A percentile compares a stretch with the other conserved stretches of the same genome.
phyloP scores from a whole-genome alignment of 2,888 invertebrate genomes.

The Synanthedon formicaeformis region DNA sequence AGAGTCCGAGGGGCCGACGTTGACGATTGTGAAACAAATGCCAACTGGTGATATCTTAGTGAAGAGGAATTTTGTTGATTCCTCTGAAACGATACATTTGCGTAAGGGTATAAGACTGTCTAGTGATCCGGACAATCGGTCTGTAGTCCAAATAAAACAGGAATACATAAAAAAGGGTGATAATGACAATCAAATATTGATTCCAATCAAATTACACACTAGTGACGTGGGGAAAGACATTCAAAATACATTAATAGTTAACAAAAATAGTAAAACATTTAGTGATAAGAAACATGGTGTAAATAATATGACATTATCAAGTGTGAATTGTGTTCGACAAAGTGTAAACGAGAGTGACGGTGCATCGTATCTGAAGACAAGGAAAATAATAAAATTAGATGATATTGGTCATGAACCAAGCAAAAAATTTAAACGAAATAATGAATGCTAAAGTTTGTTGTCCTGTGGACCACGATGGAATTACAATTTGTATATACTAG shows the following conservation, averaged over 20 bases:
- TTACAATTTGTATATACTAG: conserved; percentile 63
- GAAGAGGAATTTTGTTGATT: conserved; percentile 49
- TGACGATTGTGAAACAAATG: conserved; percentile 57
- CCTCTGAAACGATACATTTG: conserved; percentile 49
- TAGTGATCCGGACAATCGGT: conserved; percentile 56
- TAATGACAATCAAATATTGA: conserved; percentile 57
- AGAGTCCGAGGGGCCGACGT: conserved; percentile 42
- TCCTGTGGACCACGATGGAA: conserved; percentile 23
- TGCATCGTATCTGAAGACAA: conserved; percentile 51
- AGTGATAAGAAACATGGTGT: conserved; percentile 66
- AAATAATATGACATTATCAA: conserved; percentile 63
- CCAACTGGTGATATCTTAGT: conserved; percentile 54
- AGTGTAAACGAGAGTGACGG: conserved; percentile 55
- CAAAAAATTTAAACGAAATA: conserved; percentile 64
- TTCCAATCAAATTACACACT: conserved; percentile 54
- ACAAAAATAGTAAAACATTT: conserved; percentile 53
- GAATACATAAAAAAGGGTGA: conserved; percentile 57
- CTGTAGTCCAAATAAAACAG: conserved; percentile 54
- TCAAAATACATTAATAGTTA: conserved; percentile 62
- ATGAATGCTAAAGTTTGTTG: conserved; percentile 47
- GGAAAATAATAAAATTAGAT: conserved; percentile 54
- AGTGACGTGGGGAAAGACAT: conserved; percentile 65
- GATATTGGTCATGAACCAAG: conserved; percentile 51
- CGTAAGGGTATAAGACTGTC: conserved; percentile 58
- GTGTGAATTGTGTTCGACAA: conserved; percentile 56